Evolutionary conservation across 92 coral and sea anemone species (phyloP), one percentile per base, ranked within the genome.

Genomic region (Heliopora coerulea): DNA sequence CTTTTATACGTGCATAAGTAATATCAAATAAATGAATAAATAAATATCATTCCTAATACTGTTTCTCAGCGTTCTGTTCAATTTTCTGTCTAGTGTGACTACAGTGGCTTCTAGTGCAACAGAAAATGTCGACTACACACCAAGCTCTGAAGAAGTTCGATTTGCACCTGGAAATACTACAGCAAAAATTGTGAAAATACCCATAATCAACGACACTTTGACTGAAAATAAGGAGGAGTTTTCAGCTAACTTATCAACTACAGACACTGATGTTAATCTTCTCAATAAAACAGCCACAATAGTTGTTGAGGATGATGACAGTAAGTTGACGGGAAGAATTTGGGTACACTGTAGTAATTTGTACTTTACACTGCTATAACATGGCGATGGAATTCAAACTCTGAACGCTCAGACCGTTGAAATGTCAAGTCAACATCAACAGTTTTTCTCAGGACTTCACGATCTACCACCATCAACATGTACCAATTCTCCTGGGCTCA

Each of bases 261-360:
- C 74, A 27, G 74, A 67, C 48, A 10, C 58, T 26, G 74, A 67
- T 49, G 74, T 67, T 26, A 67, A 67, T 46, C 49, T 67, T 18
- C 39, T 49, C 7, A 67, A n/a, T 12, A 67, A 56, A 29, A 34
- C 57, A 49, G 74, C 74, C 12, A 67, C 74, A 27, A 59, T 67
- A 37, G 18, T 19, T 46, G 48, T 67, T 2, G 24, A 24, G 24
- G 74, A 67, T 67, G 33, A 67, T 26, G 59, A 67, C n/a, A 59
- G 74, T 67, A 48, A 24, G 57, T 66, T 56, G 62, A 56, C 2
- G n/a, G n/a, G n/a, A 2, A 46, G 52, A 46, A 46, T 46, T 11
- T 37, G 42, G 42, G 4, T n/a, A n/a, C n/a, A n/a, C n/a, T n/a
- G n/a, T n/a, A n/a, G n/a, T n/a, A n/a, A n/a, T n/a, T n/a, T n/a